A percentile compares a stretch with the other conserved stretches of the same genome.
phyloP scores from a whole-genome alignment of 2,113 vertebrate species.

The Noturus placidus region DNA sequence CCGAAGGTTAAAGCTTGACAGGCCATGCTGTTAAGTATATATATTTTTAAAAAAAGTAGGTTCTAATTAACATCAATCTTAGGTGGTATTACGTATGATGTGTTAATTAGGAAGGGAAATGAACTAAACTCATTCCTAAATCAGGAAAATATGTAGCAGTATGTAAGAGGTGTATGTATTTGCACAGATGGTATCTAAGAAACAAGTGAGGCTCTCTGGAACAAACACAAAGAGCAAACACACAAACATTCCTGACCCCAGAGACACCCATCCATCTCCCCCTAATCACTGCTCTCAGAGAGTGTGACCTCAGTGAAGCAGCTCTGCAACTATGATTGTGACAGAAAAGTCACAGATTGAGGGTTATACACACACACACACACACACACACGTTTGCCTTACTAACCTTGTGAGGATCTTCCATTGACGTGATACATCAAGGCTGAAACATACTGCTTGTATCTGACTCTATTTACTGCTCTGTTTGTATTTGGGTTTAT shows the following conservation, averaged over 20 bases:
- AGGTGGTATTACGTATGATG: neutral
- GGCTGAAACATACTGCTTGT: neutral
- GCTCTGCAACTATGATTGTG: constrained; percentile 33
- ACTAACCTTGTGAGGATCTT: neutral
- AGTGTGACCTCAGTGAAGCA: constrained; percentile 45
- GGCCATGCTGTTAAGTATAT: constrained; percentile 61
- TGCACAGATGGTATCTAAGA: constrained; percentile 73
- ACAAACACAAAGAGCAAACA: constrained; percentile 77
- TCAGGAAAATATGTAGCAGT: neutral
- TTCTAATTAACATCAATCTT: neutral
- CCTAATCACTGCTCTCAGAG: constrained; percentile 62
- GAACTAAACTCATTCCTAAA: neutral
- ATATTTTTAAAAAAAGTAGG: neutral
- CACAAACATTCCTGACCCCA: constrained; percentile 73
- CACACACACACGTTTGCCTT: neutral
- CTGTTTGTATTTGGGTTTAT: neutral
- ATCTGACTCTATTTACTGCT: neutral
- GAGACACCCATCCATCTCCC: constrained; percentile 73
- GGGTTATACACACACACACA: constrained; percentile 6
- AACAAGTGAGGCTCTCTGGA: constrained; percentile 56
- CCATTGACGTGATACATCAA: neutral
- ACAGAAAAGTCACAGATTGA: constrained; percentile 23
- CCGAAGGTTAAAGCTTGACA: constrained; percentile 64
- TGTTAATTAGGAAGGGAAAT: constrained; percentile 1
- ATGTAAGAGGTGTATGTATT: constrained; percentile 17